Evolutionary conservation across 2,113 vertebrate species (phyloP).

Genomic region (Artemisiospiza belli): DNA sequence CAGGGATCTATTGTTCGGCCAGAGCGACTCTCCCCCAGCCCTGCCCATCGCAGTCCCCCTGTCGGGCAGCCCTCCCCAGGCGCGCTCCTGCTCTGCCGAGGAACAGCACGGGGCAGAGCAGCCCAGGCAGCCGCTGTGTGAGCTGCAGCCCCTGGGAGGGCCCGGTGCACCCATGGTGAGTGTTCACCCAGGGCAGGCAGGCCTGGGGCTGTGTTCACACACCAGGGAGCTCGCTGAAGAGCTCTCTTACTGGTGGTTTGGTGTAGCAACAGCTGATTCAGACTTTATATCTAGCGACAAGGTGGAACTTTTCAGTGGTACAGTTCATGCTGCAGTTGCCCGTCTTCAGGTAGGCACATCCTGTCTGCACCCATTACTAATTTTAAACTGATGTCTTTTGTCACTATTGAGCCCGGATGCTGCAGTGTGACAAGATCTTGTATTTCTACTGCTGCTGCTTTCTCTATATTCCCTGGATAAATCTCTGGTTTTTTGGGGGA

Average conservation of each 20-base stretch:
- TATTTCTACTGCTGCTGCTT: not conserved
- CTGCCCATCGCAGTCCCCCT: not conserved
- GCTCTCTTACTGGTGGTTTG: not conserved
- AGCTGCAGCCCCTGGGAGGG: conserved; percentile 69
- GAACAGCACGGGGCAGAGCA: conserved; percentile 69
- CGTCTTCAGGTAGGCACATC: not conserved
- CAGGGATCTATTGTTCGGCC: conserved; percentile 58
- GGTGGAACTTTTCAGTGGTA: not conserved
- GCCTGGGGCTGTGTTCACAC: not conserved
- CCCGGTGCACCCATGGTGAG: conserved; percentile 76
- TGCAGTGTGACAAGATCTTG: not conserved
- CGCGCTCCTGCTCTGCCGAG: conserved; percentile 31
- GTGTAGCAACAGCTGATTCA: not conserved
- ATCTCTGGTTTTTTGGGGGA: rapidly evolving
- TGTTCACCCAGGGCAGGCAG: not conserved
- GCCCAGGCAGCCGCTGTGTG: conserved; percentile 71
- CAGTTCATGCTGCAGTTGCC: not conserved
- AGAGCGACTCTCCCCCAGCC: conserved; percentile 39
- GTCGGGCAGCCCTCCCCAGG: conserved; percentile 26
- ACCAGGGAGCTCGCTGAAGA: not conserved
- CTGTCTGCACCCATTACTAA: not conserved
- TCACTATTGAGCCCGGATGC: not conserved
- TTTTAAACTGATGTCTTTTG: not conserved
- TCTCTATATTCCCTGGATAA: not conserved
- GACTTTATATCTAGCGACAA: not conserved